Percentiles rank a stretch among this genome's conserved stretches.
Conservation (phyloP, 2,888 invertebrate species). For the Tetheella fluctuosa region DNA sequence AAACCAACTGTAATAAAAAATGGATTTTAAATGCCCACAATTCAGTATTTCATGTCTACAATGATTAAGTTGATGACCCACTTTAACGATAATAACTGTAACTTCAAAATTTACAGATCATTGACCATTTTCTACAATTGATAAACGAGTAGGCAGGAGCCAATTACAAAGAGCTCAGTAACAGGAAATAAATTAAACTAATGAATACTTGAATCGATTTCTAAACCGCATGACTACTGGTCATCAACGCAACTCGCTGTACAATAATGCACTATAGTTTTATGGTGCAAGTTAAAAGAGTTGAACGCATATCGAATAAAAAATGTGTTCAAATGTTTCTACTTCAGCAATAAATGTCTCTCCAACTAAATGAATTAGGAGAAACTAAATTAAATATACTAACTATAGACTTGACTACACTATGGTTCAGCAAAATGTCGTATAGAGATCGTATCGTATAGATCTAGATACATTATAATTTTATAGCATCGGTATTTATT, state of each 20-base stretch:
- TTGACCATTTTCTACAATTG: constrained; percentile 32
- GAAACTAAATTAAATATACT: no score
- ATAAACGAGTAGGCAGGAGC: constrained; percentile 46
- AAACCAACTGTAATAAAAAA: no score
- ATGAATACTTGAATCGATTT: constrained; percentile 65
- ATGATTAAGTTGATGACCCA: not conserved
- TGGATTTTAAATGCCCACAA: no score
- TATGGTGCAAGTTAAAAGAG: constrained; percentile 36
- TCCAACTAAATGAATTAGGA: no score
- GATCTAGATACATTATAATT: no score
- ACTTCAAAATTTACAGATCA: constrained; percentile 17
- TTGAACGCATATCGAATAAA: constrained; percentile 8
- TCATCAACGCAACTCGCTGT: constrained; percentile 55
- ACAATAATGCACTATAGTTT: constrained; percentile 55
- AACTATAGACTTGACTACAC: no score
- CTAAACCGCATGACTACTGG: constrained; percentile 71
- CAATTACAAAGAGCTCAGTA: constrained; percentile 53
- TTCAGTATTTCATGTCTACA: not conserved
- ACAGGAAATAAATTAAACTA: constrained; percentile 67
- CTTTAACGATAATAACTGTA: not conserved
- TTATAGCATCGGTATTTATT: no score
- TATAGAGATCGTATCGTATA: no score
- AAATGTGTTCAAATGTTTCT: not conserved
- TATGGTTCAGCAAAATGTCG: no score
- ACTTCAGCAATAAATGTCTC: no score